These are phyloP conservation scores for Sebastiscus tertius DNA, from an alignment of 2,797 vertebrate genomes.

Conservation along the genomic window DNA sequence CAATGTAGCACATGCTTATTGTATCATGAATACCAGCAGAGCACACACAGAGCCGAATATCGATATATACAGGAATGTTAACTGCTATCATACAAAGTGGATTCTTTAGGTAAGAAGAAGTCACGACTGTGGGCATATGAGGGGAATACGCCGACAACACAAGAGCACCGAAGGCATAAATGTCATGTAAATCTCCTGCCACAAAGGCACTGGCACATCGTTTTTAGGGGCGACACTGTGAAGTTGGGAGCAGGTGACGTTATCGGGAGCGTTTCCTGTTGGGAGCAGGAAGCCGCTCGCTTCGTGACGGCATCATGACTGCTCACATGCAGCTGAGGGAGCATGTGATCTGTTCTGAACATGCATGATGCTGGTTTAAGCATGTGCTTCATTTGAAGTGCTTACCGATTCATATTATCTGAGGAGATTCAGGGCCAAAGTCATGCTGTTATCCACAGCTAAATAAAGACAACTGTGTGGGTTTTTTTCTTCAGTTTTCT, in stretches of 20 bases:
- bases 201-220: constrained; percentile 63
- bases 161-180: constrained; percentile 47
- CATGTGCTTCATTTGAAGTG: constrained; percentile 64
- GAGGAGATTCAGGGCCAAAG: constrained; percentile 21
- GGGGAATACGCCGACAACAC: constrained; percentile 56
- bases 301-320: constrained; percentile 4
- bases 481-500: constrained; percentile 1
- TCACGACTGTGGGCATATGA: constrained; percentile 82
- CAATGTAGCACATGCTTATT: constrained; percentile 66
- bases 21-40: constrained; percentile 81
- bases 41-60: constrained; percentile 83
- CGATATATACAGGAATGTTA: constrained; percentile 83
- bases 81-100: constrained; percentile 65
- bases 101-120: constrained; percentile 31
- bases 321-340: constrained; percentile 10
- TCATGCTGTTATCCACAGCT: constrained; percentile 23
- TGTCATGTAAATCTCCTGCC: constrained; percentile 51
- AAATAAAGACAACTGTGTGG: constrained; percentile 21
- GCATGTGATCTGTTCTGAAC: constrained; percentile 21
- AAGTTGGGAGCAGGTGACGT: constrained; percentile 16
- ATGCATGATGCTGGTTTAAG: constrained; percentile 50
- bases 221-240: constrained; percentile 21
- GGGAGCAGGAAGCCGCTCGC: not conserved
- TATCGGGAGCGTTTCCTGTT: not conserved
- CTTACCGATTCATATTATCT: not conserved